phyloP scores from a whole-genome alignment of 2,113 vertebrate species.

The Antennarius striatus region DNA sequence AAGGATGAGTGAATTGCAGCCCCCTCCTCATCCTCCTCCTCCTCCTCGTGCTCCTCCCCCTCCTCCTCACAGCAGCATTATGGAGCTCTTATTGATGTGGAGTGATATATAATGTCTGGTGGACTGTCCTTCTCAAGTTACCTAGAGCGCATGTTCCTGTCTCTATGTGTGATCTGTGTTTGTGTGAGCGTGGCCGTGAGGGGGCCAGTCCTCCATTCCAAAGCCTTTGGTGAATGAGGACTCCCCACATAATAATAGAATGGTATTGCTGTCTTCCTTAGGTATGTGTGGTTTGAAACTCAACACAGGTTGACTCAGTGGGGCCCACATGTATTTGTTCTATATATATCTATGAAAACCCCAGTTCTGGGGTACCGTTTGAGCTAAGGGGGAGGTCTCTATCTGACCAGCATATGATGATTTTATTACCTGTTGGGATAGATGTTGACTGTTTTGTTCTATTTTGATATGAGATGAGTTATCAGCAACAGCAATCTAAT shows the following conservation, averaged over 20 bases:
- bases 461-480: neutral
- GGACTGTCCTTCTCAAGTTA: slow-evolving; percentile 69
- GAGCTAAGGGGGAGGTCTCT: slow-evolving; percentile 19
- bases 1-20: slow-evolving; percentile 39
- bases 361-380: slow-evolving; percentile 41
- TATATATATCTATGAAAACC: slow-evolving; percentile 66
- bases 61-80: slow-evolving; percentile 50
- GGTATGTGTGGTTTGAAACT: slow-evolving; percentile 78
- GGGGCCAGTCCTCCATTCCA: slow-evolving; percentile 30
- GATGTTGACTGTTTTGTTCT: slow-evolving; percentile 1
- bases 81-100: slow-evolving; percentile 67
- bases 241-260: slow-evolving; percentile 70
- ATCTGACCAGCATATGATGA: slow-evolving; percentile 1
- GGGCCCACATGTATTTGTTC: slow-evolving; percentile 62
- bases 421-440: slow-evolving; percentile 33
- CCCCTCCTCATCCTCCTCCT: slow-evolving; percentile 32
- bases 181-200: slow-evolving; percentile 18
- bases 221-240: slow-evolving; percentile 65
- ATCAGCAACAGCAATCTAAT: neutral
- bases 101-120: slow-evolving; percentile 69
- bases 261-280: slow-evolving; percentile 72
- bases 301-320: slow-evolving; percentile 67
- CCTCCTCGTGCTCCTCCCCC: neutral
- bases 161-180: slow-evolving; percentile 32
- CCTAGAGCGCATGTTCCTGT: slow-evolving; percentile 33